Evolutionary conservation across 1,140 invertebrate genomes (phyloP).

Genomic region (Brachionus calyciflorus): DNA sequence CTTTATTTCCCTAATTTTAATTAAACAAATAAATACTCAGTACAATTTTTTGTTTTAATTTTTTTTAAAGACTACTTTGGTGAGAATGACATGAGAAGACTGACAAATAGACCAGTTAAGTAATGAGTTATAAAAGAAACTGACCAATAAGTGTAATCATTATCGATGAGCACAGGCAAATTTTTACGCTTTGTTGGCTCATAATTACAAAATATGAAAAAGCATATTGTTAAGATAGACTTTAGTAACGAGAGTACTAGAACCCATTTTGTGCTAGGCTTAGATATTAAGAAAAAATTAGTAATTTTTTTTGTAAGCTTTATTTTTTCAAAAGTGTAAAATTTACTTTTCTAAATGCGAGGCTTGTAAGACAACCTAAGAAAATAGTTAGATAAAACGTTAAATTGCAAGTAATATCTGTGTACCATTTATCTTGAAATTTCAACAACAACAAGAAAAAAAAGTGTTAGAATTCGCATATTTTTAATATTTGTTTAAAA

Average conservation of each 20-base stretch:
- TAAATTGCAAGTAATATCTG: background rate
- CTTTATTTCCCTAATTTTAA: constrained; percentile 18
- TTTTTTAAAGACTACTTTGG: background rate
- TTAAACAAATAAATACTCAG: background rate
- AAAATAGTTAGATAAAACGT: background rate
- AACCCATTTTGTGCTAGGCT: constrained; percentile 27
- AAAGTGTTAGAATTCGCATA: too few relatives aligned
- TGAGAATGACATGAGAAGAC: constrained; percentile 14
- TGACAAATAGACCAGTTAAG: background rate
- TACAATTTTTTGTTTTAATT: background rate
- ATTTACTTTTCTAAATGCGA: constrained; percentile 10
- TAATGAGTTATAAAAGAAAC: background rate
- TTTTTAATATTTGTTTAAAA: background rate
- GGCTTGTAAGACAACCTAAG: background rate
- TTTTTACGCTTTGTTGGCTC: constrained; percentile 29
- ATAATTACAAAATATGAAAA: constrained; percentile 30
- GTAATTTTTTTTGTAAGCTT: background rate
- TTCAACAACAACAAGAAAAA: too few relatives aligned
- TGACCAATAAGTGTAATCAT: constrained; percentile 34
- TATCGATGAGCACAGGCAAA: background rate
- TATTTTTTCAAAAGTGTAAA: background rate
- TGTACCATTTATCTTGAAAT: constrained; percentile 16
- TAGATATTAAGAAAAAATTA: background rate
- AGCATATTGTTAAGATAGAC: constrained; percentile 11
- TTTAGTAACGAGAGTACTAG: constrained; percentile 14